phyloP scores from a whole-genome alignment of 1,140 invertebrate genomes.

The Drosophila quadrilineata region DNA sequence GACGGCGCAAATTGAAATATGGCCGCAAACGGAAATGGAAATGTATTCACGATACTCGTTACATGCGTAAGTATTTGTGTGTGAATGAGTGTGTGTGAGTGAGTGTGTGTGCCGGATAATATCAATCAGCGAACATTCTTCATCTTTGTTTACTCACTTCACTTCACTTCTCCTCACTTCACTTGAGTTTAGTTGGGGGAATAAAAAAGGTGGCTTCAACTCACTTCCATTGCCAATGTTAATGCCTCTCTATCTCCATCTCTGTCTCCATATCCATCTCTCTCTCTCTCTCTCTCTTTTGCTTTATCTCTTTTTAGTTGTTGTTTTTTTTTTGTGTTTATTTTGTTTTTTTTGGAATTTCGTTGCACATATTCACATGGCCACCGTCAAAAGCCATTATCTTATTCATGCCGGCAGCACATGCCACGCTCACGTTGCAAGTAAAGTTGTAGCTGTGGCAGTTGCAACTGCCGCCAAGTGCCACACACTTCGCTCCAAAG shows the following conservation, averaged over 20 bases:
- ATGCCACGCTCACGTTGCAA: not conserved
- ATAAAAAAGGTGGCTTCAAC: too few species aligned
- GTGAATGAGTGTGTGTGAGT: not conserved
- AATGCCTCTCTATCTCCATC: too few species aligned
- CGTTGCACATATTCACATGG: conserved; percentile 35
- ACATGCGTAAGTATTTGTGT: not conserved
- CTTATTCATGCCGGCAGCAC: conserved; percentile 52
- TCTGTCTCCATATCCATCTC: too few species aligned
- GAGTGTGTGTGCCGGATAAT: conserved; percentile 51
- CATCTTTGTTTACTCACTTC: conserved; percentile 73
- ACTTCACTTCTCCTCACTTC: conserved; percentile 8
- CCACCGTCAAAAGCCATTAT: conserved; percentile 37
- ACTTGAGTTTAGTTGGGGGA: too few species aligned
- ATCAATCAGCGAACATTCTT: conserved; percentile 76
- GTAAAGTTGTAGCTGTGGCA: not conserved
- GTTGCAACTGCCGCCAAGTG: not conserved
- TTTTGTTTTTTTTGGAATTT: conserved; percentile 55
- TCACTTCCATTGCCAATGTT: too few species aligned
- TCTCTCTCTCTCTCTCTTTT: not conserved
- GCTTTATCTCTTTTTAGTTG: not conserved
- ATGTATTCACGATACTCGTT: conserved; percentile 26
- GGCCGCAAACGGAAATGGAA: conserved; percentile 71
- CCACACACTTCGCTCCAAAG: conserved; percentile 31
- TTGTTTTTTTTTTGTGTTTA: conserved; percentile 32
- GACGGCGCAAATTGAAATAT: conserved; percentile 54